phyloP scores from a whole-genome alignment of 2,113 vertebrate species.

The Jaculus jaculus region DNA sequence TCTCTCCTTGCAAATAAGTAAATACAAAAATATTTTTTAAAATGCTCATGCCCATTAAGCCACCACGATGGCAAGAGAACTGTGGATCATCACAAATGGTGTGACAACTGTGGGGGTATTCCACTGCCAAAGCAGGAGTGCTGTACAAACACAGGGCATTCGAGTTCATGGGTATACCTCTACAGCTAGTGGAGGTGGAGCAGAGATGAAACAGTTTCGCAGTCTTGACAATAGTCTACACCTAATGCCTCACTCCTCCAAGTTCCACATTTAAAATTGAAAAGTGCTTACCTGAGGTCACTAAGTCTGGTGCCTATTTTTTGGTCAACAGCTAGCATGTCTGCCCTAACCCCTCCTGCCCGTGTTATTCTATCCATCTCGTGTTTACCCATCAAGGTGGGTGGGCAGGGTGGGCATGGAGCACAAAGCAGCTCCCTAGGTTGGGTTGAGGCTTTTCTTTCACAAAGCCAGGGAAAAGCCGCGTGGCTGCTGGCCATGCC shows the following conservation, averaged over 20 bases:
- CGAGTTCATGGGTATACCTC: neutral
- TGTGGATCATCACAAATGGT: conserved; percentile 29
- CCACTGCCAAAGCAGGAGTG: neutral
- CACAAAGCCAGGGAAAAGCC: conserved; percentile 55
- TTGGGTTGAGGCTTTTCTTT: neutral
- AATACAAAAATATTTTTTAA: neutral
- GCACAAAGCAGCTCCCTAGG: neutral
- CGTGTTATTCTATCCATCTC: neutral
- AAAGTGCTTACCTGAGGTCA: neutral
- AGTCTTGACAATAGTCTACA: neutral
- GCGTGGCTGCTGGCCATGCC: conserved; percentile 51
- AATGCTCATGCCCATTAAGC: neutral
- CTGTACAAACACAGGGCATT: neutral
- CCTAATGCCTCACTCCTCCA: neutral
- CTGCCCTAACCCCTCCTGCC: neutral
- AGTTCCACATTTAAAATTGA: neutral
- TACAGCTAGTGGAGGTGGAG: neutral
- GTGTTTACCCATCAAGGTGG: neutral
- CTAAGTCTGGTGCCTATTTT: neutral
- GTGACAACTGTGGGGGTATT: conserved; percentile 15
- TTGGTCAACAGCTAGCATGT: neutral
- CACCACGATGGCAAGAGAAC: neutral
- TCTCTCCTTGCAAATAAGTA: no score
- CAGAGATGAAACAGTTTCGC: neutral
- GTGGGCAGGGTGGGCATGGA: neutral